Base-by-base conservation (phyloP, 2,113 vertebrate species). In the Anolis sagrei region DNA sequence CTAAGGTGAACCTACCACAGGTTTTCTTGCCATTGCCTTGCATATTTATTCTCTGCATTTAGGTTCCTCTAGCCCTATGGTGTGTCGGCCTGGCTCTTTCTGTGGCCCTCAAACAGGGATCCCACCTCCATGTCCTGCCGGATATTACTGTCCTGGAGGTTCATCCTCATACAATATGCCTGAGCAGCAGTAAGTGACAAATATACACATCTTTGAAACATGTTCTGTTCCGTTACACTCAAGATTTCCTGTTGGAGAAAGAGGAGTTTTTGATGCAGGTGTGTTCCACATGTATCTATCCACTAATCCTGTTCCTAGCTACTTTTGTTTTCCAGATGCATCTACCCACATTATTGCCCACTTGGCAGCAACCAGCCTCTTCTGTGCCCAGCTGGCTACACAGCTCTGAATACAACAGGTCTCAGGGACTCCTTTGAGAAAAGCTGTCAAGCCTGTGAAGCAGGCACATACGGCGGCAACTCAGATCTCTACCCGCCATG, bases 311-410 rank as follows among this genome's bases (percentile, higher is more conserved):
- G 9, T 62, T 76, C 39, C 13, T n/a, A 7, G 5, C 68, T 14
- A 10, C 29, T 44, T 27, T 13, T 69, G n/a, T 88, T 70, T 84
- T 90, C 27, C 95, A 99, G 98, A 79, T 99, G 98, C 87, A 83
- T 83, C 29, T 98, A 98, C 89, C 98, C 98, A 2, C 95, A 96
- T 93, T 98, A 97, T 91, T 99, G 98, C 88, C 97, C 97, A 29
- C 89, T 75, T 2, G 98, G 97, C 89, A 98, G 97, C 81, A 94
- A 95, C 64, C 82, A 77, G 0, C 95, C 97, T 0, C 94, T 83
- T 75, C 91, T 94, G 0, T 99, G 98, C 27, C 89, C 94, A 10
- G 97, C 96, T 19, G 98, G 98, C 13, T 97, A 91, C 2, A 96
- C 96, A 94, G 97, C 98, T 68, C 91, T 98, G 82, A 97, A 96